Evolutionary conservation across 2,113 vertebrate species (phyloP).

Genomic region (Rhinichthys klamathensis): DNA sequence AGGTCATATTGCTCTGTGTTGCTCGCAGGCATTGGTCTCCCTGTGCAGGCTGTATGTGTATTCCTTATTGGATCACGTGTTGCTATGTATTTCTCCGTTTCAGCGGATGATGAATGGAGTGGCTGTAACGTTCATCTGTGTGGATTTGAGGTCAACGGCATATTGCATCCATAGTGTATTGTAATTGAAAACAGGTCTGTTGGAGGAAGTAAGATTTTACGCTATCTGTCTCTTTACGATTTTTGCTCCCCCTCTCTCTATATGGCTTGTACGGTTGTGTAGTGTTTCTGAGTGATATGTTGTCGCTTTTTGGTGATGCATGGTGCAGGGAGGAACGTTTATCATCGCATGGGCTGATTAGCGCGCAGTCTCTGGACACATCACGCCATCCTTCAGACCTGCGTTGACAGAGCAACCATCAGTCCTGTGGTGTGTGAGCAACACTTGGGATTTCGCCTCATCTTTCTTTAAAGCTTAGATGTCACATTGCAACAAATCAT

Average conservation of each 20-base stretch:
- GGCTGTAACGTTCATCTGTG: neutral
- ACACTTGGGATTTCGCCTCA: neutral
- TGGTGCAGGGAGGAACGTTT: constrained; percentile 53
- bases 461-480: neutral
- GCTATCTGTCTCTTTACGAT: neutral
- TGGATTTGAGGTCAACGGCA: constrained; percentile 6
- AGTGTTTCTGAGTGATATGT: constrained; percentile 41
- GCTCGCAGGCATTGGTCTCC: neutral
- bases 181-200: constrained; percentile 17
- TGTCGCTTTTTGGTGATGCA: constrained; percentile 62
- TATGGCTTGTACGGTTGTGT: neutral
- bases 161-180: neutral
- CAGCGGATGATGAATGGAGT: neutral
- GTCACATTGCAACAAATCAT: neutral
- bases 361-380: constrained; percentile 55
- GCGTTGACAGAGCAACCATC: neutral
- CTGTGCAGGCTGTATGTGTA: neutral
- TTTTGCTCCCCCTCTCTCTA: neutral
- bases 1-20: neutral
- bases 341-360: constrained; percentile 64
- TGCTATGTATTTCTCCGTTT: neutral
- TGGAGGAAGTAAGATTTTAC: neutral
- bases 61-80: constrained; percentile 14
- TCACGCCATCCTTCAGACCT: constrained; percentile 39
- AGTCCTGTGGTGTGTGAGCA: constrained; percentile 12